Base-by-base conservation (phyloP, 2,888 invertebrate genomes). In the Leptinotarsa juncta region DNA sequence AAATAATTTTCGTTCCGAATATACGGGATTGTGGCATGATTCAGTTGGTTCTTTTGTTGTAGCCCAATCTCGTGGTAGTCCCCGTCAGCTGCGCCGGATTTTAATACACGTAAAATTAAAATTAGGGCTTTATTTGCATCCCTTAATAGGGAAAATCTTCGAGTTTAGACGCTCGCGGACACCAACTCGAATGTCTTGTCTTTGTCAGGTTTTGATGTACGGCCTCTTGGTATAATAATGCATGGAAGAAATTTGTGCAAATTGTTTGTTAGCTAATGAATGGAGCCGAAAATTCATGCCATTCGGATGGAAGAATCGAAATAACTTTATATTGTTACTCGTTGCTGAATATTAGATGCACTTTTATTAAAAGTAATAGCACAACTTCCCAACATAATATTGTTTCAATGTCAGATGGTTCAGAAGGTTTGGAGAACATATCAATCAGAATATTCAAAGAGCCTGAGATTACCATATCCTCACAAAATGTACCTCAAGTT, bases 91-190 rank as follows among this genome's bases (percentile, higher is more conserved):
- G 89, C 87, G 88, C 85, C 86, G 85, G 88, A 88, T 90, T 90
- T 90, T 90, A 90, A 90, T 90, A 90, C 89, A 89, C 89, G 90
- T 88, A 88, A 90, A 90, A 90, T 90, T 90, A 90, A 90, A 90
- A 90, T 90, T 90, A 90, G 89, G 88, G 88, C 87, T 87, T 88
- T 88, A 90, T 90, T 90, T 90, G 90, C 90, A 90, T 90, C 86
- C 85, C 87, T 89, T 90, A 90, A 90, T 90, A 87, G 90, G 89
- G 89, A 90, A 90, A 89, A 87, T 83, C 81, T 77, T 79, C 74
- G 76, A 80, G 76, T 79, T 80, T 78, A 69, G 70, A 76, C 73
- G 66, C 73, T 60, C n/a, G 70, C 75, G 72, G 76, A 73, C 76
- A 68, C 73, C 72, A 60, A 72, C 72, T 66, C 70, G 71, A 67